These are phyloP conservation scores for Vicugna pacos DNA, from an alignment of 2,113 vertebrate species.

Conservation along the genomic window DNA sequence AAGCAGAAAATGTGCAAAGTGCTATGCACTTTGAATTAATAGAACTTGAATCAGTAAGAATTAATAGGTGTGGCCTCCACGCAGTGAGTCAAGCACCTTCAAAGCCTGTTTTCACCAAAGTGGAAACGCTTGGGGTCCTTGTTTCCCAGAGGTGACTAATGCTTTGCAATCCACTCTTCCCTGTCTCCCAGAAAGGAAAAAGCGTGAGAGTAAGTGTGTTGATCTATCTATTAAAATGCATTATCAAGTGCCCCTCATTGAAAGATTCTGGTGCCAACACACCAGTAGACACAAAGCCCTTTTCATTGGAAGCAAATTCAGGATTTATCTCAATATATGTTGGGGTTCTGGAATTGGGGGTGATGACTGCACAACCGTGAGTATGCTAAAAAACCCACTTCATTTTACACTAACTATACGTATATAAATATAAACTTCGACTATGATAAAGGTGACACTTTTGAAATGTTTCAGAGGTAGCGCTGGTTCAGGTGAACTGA, in stretches of 20 bases:
- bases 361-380: background rate
- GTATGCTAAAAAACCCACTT: background rate
- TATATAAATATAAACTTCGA: background rate
- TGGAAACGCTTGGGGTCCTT: background rate
- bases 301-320: background rate
- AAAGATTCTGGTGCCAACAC: background rate
- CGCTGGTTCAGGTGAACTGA: background rate
- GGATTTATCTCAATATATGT: background rate
- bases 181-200: slow-evolving; percentile 1
- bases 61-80: background rate
- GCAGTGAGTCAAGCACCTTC: background rate
- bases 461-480: background rate
- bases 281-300: background rate
- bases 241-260: background rate
- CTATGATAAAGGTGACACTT: background rate
- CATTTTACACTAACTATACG: background rate
- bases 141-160: background rate
- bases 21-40: background rate
- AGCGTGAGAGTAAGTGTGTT: background rate
- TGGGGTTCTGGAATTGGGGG: background rate
- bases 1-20: background rate
- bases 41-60: background rate
- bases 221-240: background rate
- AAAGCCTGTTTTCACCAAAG: background rate
- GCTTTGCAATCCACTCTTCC: background rate